A percentile compares a stretch with the other conserved stretches of the same genome.
These are phyloP conservation scores for Otis tarda DNA, from an alignment of 2,113 vertebrate species.

Conservation along the genomic window DNA sequence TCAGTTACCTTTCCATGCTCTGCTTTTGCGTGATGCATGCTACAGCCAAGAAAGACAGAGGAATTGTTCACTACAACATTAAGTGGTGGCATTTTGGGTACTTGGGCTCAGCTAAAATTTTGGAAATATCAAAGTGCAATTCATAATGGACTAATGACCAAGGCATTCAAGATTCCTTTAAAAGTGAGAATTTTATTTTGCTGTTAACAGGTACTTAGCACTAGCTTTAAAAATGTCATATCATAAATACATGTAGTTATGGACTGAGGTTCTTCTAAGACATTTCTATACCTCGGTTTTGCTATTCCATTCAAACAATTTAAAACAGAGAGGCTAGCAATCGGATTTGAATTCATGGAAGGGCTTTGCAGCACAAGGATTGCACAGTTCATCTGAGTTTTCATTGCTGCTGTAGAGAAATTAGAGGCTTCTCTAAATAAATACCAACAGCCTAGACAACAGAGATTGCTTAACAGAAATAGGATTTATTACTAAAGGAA, in stretches of 20 bases:
- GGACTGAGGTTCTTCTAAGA: neutral
- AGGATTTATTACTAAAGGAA: neutral
- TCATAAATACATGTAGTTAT: neutral
- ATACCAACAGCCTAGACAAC: neutral
- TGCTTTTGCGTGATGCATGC: slow-evolving; percentile 29
- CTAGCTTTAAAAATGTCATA: neutral
- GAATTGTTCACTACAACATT: slow-evolving; percentile 25
- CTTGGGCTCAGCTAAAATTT: neutral
- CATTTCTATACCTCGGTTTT: neutral
- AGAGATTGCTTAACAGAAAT: neutral
- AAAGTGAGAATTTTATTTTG: neutral
- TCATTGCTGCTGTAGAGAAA: neutral
- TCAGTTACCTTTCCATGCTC: slow-evolving; percentile 51
- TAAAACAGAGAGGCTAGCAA: neutral
- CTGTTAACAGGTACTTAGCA: neutral
- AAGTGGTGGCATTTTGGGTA: slow-evolving; percentile 70
- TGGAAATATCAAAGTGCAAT: neutral
- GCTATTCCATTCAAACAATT: neutral
- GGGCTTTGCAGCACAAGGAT: neutral
- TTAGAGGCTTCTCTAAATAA: neutral
- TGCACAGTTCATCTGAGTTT: neutral
- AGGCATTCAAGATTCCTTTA: slow-evolving; percentile 29
- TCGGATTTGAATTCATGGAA: neutral
- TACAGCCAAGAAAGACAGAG: slow-evolving; percentile 66
- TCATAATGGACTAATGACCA: neutral